Conservation (phyloP, 2,888 invertebrate genomes). For the Azorinus chamasolen region DNA sequence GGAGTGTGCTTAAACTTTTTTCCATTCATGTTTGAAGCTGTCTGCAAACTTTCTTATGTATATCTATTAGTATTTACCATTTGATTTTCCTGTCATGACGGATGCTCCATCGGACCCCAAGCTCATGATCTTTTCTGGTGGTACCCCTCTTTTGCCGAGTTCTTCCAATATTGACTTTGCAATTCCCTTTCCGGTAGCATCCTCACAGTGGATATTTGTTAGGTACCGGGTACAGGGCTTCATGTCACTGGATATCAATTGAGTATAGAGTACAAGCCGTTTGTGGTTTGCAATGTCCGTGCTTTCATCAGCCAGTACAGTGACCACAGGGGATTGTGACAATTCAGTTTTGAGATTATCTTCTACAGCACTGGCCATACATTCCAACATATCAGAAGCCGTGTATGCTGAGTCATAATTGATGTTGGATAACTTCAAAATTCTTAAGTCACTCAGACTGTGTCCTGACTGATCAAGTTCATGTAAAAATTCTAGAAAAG, state of each 20-base stretch:
- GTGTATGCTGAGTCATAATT: slow-evolving; percentile 32
- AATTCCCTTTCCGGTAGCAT: slow-evolving; percentile 36
- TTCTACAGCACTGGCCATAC: slow-evolving; percentile 15
- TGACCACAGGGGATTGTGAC: slow-evolving; percentile 26
- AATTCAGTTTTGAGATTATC: slow-evolving; percentile 8
- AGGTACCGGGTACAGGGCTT: slow-evolving; percentile 33
- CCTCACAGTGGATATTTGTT: slow-evolving; percentile 30
- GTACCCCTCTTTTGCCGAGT: slow-evolving; percentile 25
- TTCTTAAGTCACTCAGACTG: neutral
- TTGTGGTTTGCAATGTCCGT: slow-evolving; percentile 50
- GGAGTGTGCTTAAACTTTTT: too few relatives aligned
- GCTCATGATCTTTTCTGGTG: slow-evolving; percentile 31
- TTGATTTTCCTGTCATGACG: slow-evolving; percentile 48
- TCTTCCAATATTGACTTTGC: slow-evolving; percentile 23
- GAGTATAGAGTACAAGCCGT: slow-evolving; percentile 44
- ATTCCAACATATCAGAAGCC: slow-evolving; percentile 22
- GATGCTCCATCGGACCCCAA: slow-evolving; percentile 40
- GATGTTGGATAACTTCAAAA: slow-evolving; percentile 5
- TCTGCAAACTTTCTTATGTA: too few relatives aligned
- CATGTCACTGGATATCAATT: slow-evolving; percentile 29
- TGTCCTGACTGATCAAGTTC: slow-evolving; percentile 8
- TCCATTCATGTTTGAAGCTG: too few relatives aligned
- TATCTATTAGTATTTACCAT: slow-evolving; percentile 16
- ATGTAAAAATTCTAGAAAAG: slow-evolving; percentile 28
- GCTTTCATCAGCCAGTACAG: slow-evolving; percentile 51